phyloP scores from a whole-genome alignment of 92 coral and sea anemone species.

The Epizoanthus rinbou region DNA sequence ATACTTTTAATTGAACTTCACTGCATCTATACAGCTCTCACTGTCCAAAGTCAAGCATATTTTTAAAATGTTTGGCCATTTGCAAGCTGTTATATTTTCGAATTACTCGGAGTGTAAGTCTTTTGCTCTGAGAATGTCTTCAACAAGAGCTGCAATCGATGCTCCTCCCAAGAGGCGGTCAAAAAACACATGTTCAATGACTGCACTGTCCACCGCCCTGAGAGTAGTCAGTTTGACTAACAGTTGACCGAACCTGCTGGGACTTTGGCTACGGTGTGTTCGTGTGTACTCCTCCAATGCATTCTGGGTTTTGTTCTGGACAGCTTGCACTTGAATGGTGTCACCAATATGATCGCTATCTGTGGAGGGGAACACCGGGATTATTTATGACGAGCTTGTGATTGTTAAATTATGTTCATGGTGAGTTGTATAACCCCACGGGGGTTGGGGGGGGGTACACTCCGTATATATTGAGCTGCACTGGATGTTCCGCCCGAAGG shows the following conservation, averaged over 20 bases:
- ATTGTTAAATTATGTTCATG: no score
- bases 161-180: conserved; percentile 86
- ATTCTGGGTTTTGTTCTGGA: conserved; percentile 95
- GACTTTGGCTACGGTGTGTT: conserved; percentile 63
- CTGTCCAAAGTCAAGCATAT: no score
- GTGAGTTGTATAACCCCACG: no score
- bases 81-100: background rate
- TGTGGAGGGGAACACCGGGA: conserved; percentile 10
- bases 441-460: no score
- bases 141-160: conserved; percentile 82
- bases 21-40: no score
- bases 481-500: no score
- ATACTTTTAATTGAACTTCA: no score
- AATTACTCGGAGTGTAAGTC: conserved; percentile 51
- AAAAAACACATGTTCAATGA: conserved; percentile 88
- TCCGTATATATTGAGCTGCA: no score
- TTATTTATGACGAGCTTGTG: no score
- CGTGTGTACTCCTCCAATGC: conserved; percentile 94
- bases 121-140: conserved; percentile 83
- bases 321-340: conserved; percentile 92
- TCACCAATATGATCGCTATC: conserved; percentile 93
- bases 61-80: no score
- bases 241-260: conserved; percentile 89
- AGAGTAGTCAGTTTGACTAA: conserved; percentile 80
- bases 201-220: conserved; percentile 79